These are phyloP conservation scores for Chrysemys picta DNA, from an alignment of 2,113 vertebrate species.

Conservation along the genomic window DNA sequence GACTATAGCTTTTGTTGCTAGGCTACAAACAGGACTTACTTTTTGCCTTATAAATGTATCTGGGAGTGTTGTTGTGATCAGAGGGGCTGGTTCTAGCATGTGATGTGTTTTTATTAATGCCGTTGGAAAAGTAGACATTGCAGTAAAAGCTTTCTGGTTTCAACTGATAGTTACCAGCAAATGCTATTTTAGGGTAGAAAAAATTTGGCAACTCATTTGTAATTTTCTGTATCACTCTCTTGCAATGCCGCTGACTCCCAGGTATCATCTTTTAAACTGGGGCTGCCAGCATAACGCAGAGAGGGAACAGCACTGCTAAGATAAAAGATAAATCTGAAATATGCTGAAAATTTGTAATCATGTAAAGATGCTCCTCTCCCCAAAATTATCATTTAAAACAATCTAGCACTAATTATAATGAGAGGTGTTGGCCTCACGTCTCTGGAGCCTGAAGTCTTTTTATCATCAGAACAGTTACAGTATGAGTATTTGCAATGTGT, in stretches of 20 bases:
- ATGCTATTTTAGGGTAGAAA: constrained; percentile 3
- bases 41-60: constrained; percentile 29
- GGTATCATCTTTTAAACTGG: constrained; percentile 1
- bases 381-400: neutral
- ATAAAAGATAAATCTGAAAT: neutral
- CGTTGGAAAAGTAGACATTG: neutral
- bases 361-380: neutral
- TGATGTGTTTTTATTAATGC: neutral
- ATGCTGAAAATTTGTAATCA: neutral
- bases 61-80: constrained; percentile 13
- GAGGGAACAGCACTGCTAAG: neutral
- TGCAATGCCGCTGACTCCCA: neutral
- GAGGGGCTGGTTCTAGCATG: neutral
- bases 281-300: neutral
- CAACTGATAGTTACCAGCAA: neutral
- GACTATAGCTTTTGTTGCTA: constrained; percentile 74
- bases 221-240: neutral
- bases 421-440: neutral
- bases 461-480: constrained; percentile 13
- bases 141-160: neutral
- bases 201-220: constrained; percentile 15
- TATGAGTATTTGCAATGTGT: neutral
- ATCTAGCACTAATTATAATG: constrained; percentile 14
- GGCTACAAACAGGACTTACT: constrained; percentile 59
- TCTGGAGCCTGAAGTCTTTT: neutral